Evolutionary conservation across 1,140 invertebrate species (phyloP).

Genomic region (Oncopodura yosiiana): DNA sequence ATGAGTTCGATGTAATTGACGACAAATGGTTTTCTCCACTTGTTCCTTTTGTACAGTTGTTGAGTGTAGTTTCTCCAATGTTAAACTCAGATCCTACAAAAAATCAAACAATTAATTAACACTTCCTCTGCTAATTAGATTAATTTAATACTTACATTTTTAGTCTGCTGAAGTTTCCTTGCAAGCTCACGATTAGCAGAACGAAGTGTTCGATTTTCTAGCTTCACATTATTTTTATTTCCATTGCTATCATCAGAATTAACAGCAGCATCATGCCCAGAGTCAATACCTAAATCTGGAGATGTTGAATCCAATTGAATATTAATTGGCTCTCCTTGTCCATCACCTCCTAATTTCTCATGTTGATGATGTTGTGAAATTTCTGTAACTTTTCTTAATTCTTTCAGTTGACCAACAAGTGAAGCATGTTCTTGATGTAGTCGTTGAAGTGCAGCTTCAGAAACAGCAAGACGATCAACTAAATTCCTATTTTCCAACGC

Average conservation of each 20-base stretch:
- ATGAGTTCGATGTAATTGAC: conserved; percentile 32
- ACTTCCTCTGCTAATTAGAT: neutral
- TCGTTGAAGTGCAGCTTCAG: conserved; percentile 18
- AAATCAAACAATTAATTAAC: neutral
- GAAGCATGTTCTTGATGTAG: conserved; percentile 25
- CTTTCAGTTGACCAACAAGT: conserved; percentile 19
- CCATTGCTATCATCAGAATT: conserved; percentile 18
- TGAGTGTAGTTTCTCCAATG: conserved; percentile 17
- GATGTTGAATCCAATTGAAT: conserved; percentile 14
- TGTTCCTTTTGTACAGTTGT: conserved; percentile 28
- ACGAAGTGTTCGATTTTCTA: conserved; percentile 16
- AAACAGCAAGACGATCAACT: conserved; percentile 10
- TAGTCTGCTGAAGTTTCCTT: conserved; percentile 24
- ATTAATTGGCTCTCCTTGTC: too few relatives aligned
- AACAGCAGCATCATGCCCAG: conserved; percentile 25
- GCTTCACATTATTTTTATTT: conserved; percentile 2
- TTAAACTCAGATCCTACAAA: conserved; percentile 24
- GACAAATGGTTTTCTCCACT: conserved; percentile 31
- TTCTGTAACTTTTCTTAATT: conserved; percentile 1
- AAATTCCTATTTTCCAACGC: conserved; percentile 3
- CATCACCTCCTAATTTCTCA: conserved; percentile 1
- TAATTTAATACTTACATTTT: conserved; percentile 19
- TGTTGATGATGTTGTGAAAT: neutral
- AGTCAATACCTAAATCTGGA: conserved; percentile 33
- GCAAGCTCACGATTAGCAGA: conserved; percentile 21